A percentile compares a stretch with the other conserved stretches of the same genome.
Evolutionary conservation across 2,113 vertebrate genomes (phyloP).

Genomic region (Machaerirhynchus nigripectus): DNA sequence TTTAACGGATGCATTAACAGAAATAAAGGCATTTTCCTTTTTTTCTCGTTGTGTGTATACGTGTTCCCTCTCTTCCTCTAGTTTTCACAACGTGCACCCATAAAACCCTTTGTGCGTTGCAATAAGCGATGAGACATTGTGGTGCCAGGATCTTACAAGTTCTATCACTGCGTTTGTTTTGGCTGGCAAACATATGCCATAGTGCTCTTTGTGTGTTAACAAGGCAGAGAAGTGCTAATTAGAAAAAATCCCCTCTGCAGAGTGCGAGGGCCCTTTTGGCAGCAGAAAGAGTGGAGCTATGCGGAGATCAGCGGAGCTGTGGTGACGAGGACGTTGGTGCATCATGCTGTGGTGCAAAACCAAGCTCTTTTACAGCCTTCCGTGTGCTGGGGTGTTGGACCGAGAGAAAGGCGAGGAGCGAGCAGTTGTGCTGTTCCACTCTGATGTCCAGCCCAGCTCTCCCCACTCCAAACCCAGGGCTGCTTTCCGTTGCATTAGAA

Average conservation of each 20-base stretch:
- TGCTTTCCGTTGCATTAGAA: neutral
- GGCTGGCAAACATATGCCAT: neutral
- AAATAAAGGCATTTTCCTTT: neutral
- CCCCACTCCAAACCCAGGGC: neutral
- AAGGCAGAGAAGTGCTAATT: neutral
- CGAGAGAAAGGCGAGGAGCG: fast-evolving
- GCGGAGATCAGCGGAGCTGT: neutral
- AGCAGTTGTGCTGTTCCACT: neutral
- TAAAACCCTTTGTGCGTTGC: neutral
- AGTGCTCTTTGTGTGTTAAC: neutral
- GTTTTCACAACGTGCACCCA: fast-evolving
- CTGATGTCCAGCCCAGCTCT: neutral
- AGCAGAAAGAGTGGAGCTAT: neutral
- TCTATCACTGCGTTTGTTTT: neutral
- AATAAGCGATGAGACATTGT: fast-evolving
- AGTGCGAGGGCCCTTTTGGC: neutral
- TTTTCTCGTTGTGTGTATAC: neutral
- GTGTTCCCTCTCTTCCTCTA: neutral
- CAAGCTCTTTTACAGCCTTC: neutral
- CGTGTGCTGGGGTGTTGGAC: fast-evolving
- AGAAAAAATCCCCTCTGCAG: neutral
- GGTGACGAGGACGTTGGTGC: fast-evolving
- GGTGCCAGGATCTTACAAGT: neutral
- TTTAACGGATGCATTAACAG: neutral
- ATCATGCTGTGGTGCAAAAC: neutral